phyloP scores from a whole-genome alignment of 1,140 invertebrate species.

The Drosophila rhopaloa region DNA sequence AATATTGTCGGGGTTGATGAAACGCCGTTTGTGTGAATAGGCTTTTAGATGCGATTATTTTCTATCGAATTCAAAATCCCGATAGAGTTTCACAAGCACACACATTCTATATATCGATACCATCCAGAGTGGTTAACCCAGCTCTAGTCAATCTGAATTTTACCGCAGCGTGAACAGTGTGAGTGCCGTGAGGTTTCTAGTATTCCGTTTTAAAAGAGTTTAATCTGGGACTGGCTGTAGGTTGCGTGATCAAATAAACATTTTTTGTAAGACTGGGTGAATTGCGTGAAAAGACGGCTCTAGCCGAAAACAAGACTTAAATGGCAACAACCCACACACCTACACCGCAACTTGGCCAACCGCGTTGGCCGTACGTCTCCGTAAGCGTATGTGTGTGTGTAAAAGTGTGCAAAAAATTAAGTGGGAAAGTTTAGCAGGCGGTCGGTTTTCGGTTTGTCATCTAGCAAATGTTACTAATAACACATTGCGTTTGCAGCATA shows the following conservation, averaged over 20 bases:
- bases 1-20: too few species aligned
- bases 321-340: conserved; percentile 43
- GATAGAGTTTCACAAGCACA: too few species aligned
- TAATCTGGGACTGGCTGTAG: background rate
- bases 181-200: conserved; percentile 42
- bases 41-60: too few species aligned
- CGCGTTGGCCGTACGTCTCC: conserved; percentile 56
- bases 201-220: conserved; percentile 13
- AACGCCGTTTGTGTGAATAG: too few species aligned
- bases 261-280: conserved; percentile 6
- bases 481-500: background rate
- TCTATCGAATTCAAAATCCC: too few species aligned
- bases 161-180: conserved; percentile 46
- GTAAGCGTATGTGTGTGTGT: conserved; percentile 41
- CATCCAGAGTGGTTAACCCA: too few species aligned
- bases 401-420: conserved; percentile 70
- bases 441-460: conserved; percentile 37
- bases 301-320: background rate
- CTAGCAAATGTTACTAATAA: conserved; percentile 13
- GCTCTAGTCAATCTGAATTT: conserved; percentile 2
- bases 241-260: background rate
- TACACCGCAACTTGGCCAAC: conserved; percentile 49
- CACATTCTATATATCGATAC: too few species aligned
- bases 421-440: conserved; percentile 67
- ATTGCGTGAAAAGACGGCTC: background rate